A percentile compares a stretch with the other conserved stretches of the same genome.
These are phyloP conservation scores for Mantis religiosa DNA, from an alignment of 2,888 invertebrate species.

Conservation along the genomic window DNA sequence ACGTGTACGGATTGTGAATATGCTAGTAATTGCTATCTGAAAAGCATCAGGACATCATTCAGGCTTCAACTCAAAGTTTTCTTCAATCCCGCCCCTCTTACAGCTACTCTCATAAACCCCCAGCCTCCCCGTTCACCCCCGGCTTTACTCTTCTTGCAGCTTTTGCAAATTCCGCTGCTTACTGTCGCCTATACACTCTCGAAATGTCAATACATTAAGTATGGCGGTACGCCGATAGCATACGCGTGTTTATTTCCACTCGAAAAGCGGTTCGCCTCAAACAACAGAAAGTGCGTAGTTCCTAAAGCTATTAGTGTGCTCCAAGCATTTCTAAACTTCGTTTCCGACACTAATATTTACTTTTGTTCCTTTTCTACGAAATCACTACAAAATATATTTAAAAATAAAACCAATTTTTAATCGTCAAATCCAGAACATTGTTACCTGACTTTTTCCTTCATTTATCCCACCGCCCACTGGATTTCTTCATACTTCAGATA, in stretches of 20 bases:
- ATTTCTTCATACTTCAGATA: too few relatives aligned
- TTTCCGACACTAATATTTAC: too few relatives aligned
- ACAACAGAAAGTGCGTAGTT: neutral
- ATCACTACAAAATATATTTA: too few relatives aligned
- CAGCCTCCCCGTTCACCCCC: neutral
- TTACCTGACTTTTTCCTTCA: too few relatives aligned
- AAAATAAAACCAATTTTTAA: too few relatives aligned
- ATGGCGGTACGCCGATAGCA: neutral
- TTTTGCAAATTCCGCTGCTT: conserved; percentile 8
- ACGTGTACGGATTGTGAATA: conserved; percentile 18
- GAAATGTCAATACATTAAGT: neutral
- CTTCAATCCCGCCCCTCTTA: conserved; percentile 4
- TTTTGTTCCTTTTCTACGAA: too few relatives aligned
- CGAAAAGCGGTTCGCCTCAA: neutral
- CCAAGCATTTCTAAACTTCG: too few relatives aligned
- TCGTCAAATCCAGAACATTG: too few relatives aligned
- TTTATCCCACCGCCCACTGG: too few relatives aligned
- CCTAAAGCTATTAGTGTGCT: too few relatives aligned
- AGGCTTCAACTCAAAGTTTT: conserved; percentile 4
- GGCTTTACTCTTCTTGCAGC: neutral
- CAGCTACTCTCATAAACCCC: neutral
- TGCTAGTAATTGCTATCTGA: conserved; percentile 20
- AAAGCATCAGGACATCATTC: conserved; percentile 11
- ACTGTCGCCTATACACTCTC: neutral
- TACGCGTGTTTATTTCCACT: neutral